These are phyloP conservation scores for Odobenus rosmarus DNA, from an alignment of 2,113 vertebrate species.

Conservation along the genomic window DNA sequence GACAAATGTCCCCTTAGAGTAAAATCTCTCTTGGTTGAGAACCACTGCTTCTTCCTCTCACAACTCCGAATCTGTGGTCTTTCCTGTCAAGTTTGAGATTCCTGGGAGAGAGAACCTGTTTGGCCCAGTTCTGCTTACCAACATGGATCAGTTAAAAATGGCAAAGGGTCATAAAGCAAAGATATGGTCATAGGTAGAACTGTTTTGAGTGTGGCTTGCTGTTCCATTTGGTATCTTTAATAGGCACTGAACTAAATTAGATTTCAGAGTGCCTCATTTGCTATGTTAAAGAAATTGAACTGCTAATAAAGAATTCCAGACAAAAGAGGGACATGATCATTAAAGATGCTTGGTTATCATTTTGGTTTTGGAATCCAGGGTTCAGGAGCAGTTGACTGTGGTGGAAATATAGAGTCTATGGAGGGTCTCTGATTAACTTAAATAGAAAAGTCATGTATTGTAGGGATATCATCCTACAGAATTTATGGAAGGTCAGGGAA, in stretches of 20 bases:
- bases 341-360: neutral
- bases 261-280: conserved; percentile 8
- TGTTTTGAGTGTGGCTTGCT: conserved; percentile 20
- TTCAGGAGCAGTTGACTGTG: neutral
- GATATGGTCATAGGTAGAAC: conserved; percentile 1
- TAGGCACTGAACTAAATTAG: conserved; percentile 14
- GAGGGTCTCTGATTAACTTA: neutral
- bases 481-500: neutral
- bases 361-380: neutral
- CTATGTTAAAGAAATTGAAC: conserved; percentile 3
- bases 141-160: neutral
- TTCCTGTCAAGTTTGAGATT: conserved; percentile 38
- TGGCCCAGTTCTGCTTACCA: neutral
- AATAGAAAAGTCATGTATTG: neutral
- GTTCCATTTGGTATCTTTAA: conserved; percentile 30
- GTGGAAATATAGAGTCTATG: neutral
- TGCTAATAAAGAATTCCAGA: conserved; percentile 25
- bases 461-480: neutral
- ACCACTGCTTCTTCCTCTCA: neutral
- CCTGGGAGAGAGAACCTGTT: neutral
- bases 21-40: neutral
- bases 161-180: neutral
- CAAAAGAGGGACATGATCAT: neutral
- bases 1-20: neutral
- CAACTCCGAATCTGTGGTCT: neutral